Base-by-base conservation (phyloP, 1,140 invertebrate genomes). In the Muscidifurax raptorellus region DNA sequence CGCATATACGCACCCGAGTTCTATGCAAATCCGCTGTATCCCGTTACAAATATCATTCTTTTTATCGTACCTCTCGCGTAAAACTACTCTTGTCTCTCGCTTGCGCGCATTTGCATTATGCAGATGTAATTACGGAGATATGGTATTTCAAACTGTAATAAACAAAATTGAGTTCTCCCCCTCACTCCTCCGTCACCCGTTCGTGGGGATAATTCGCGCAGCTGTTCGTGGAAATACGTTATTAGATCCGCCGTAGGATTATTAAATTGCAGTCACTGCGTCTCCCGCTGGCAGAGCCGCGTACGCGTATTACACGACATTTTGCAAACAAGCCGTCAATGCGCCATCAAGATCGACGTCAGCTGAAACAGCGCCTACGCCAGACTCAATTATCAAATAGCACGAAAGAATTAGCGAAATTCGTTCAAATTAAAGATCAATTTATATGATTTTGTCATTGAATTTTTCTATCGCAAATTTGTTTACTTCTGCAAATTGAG, bases 111-210 rank as follows among this genome's bases (percentile, higher is more conserved):
- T 74, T 74, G 32, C 71, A 74, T 74, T 74, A 74, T 74, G 71
- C 18, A 74, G 22, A 74, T 74, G 32, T 40, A 74, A 76, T 76
- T 76, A 76, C n/a, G 40, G 10, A 25, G 74, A 47, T 76, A 47
- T 28, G 36, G 27, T 47, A 47, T 76, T 76, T 25, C 74, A 47
- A 44, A 76, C 22, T 47, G 30, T 47, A 76, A 44, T 47, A 52
- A 44, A 44, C n/a, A 27, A 76, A 76, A 47, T 47, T 76, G 13
- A 36, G 74, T 47, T 25, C 71, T 74, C 22, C 18, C 4, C n/a
- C 52, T 59, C 52, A 0, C 18, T 6, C 52, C 18, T 22, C 15
- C 71, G n/a, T n/a, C 6, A 12, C 27, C 27, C 71, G 7, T 22
- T 74, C 71, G 32, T 15, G 27, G 10, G 67, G 32, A 30, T 36